Evolutionary conservation across 2,888 invertebrate genomes (phyloP).

Genomic region (Lymantria monacha): DNA sequence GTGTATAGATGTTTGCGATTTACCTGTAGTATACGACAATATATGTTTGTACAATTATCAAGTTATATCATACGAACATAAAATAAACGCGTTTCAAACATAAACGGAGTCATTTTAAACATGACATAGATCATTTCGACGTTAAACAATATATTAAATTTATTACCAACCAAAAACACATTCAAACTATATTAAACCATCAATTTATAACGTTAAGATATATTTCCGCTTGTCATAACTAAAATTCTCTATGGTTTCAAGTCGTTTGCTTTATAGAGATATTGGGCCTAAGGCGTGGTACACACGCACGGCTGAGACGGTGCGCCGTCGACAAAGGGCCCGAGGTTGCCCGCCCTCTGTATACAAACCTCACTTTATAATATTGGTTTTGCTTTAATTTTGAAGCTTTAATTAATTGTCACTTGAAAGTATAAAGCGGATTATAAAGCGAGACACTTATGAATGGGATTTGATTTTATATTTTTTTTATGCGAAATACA

Average conservation of each 20-base stretch:
- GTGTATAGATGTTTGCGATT: too few relatives aligned
- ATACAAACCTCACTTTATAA: not conserved
- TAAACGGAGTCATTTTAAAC: slow-evolving; percentile 15
- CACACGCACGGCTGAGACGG: not conserved
- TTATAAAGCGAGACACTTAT: not conserved
- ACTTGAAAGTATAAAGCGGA: slow-evolving; percentile 1
- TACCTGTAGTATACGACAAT: too few relatives aligned
- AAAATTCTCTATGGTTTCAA: slow-evolving; percentile 2
- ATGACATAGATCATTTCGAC: slow-evolving; percentile 23
- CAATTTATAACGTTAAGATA: slow-evolving; percentile 9
- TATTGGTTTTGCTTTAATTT: not conserved
- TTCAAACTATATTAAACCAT: slow-evolving; percentile 18
- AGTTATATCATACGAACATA: slow-evolving; percentile 7
- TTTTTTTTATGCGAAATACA: too few relatives aligned
- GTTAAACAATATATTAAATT: slow-evolving; percentile 36
- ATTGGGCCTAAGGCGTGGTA: slow-evolving; percentile 3
- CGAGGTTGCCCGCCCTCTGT: not conserved
- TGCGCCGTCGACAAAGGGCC: not conserved
- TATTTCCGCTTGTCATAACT: slow-evolving; percentile 8
- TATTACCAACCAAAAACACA: slow-evolving; percentile 16
- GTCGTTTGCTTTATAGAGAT: slow-evolving; percentile 6
- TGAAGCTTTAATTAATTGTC: slow-evolving; percentile 1
- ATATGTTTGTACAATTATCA: too few relatives aligned
- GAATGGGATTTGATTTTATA: not conserved
- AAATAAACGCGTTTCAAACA: slow-evolving; percentile 8